A percentile compares a stretch with the other conserved stretches of the same genome.
phyloP scores from a whole-genome alignment of 2,797 vertebrate genomes.

The Pipistrellus kuhlii region DNA sequence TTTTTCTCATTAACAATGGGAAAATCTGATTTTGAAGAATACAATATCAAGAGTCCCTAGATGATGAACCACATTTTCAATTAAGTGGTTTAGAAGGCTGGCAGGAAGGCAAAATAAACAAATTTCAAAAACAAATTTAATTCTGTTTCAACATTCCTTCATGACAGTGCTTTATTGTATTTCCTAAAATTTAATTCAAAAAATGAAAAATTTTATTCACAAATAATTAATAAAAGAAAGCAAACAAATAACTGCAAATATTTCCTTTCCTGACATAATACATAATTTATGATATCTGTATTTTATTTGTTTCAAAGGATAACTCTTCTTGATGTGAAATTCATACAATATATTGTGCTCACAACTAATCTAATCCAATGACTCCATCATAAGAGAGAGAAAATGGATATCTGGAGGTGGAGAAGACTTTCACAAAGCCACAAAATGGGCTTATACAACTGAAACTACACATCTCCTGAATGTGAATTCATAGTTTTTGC shows the following conservation, averaged over 20 bases:
- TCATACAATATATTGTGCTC: not conserved
- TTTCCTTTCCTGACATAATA: not conserved
- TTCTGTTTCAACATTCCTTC: not conserved
- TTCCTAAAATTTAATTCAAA: slow-evolving; percentile 25
- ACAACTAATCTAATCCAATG: not conserved
- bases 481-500: not conserved
- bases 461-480: not conserved
- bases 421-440: not conserved
- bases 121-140: slow-evolving; percentile 58
- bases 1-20: slow-evolving; percentile 2
- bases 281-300: not conserved
- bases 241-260: slow-evolving; percentile 26
- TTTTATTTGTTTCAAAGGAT: slow-evolving; percentile 19
- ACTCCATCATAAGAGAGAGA: not conserved
- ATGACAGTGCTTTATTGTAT: not conserved
- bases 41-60: not conserved
- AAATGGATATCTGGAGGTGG: not conserved
- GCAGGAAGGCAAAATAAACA: not conserved
- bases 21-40: slow-evolving; percentile 52
- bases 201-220: slow-evolving; percentile 18
- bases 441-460: not conserved
- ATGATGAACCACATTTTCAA: slow-evolving; percentile 38
- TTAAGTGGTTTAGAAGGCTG: not conserved
- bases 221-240: slow-evolving; percentile 2
- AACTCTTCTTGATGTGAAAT: not conserved